Evolutionary conservation across 2,888 invertebrate species (phyloP), one percentile per base, ranked within the genome.

Genomic region (Diarsia rubi): DNA sequence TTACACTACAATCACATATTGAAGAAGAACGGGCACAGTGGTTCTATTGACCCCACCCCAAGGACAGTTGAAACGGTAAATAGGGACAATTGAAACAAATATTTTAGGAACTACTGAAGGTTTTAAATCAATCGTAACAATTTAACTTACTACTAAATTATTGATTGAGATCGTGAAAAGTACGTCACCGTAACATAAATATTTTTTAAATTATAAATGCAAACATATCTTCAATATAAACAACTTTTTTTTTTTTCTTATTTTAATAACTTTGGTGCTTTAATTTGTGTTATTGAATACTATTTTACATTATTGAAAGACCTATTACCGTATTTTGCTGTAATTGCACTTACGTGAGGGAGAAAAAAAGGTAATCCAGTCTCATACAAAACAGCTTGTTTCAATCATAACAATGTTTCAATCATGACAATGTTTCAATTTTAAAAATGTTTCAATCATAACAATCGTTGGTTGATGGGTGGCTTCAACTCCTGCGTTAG

Each of bases 301-400:
- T 47, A 19, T 47, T 47, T 47, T 19, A 47, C 47, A 47, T 47
- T 19, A 47, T 19, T 47, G 6, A 47, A 47, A 1, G 47, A 47
- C 6, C 1, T 60, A 37, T 11, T 37, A 21, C 21, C 21, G 21
- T 21, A 42, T 62, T n/a, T n/a, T 8, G 62, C 8, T 42, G 42
- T 62, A 62, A 16, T 42, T 14, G 42, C 62, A n/a, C 62, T 42
- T 60, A 3, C n/a, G n/a, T n/a, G 42, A 42, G n/a, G n/a, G 42
- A 62, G 42, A 62, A 62, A n/a, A 62, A n/a, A 60, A 60, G 60
- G 37, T 60, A 60, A 60, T 60, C 12, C 14, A 60, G 37, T 60
- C 60, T 60, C n/a, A n/a, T n/a, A n/a, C n/a, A n/a, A n/a, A n/a
- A n/a, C n/a, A n/a, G n/a, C n/a, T n/a, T n/a, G n/a, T 37, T 37